Evolutionary conservation across 2,888 invertebrate species (phyloP), one percentile per base, ranked within the genome.

Genomic region (Tenthredo amoena): DNA sequence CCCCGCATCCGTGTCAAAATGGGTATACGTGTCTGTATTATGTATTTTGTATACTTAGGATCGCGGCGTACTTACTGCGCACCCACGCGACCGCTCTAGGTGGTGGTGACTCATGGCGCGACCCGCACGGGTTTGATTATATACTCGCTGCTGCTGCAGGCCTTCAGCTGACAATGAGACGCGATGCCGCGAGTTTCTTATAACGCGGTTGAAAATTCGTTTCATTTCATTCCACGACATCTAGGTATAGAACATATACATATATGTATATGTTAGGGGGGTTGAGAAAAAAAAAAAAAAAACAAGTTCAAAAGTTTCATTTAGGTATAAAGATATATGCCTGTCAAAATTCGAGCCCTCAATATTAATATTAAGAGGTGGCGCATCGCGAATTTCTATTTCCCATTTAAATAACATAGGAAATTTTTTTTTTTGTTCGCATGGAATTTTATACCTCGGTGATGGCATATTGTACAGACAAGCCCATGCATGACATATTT

Each of bases 61-160:
- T 10, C 40, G 40, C 50, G 50, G 50, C 50, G 40, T 12, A 72
- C 72, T 72, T 26, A 21, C 10, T 62, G 26, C 62, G 40, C 71
- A 71, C 72, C 72, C 72, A 72, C 72, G 72, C 72, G 72, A 72
- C 40, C 40, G 21, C 40, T 40, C 40, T 40, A 72, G 62, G 18
- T 9, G 71, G 31, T 34, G 62, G 18, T 21, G 72, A 72, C 72
- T 72, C 72, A 72, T 37, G 34, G 34, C 37, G 9, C 34, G n/a
- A 65, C 65, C 21, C 65, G 65, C 65, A 31, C 65, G 65, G 65
- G 31, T 71, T 71, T 71, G 71, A 71, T 71, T 37, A 71, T 37
- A 71, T 71, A 18, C 4, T 21, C 10, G 62, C 26, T 55, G 55
- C n/a, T 55, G 26, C 62, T 15, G 43, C 72, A 72, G 72, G 72